Evolutionary conservation across 2,888 invertebrate species (phyloP).

Genomic region (Drosophila flavopinicola): DNA sequence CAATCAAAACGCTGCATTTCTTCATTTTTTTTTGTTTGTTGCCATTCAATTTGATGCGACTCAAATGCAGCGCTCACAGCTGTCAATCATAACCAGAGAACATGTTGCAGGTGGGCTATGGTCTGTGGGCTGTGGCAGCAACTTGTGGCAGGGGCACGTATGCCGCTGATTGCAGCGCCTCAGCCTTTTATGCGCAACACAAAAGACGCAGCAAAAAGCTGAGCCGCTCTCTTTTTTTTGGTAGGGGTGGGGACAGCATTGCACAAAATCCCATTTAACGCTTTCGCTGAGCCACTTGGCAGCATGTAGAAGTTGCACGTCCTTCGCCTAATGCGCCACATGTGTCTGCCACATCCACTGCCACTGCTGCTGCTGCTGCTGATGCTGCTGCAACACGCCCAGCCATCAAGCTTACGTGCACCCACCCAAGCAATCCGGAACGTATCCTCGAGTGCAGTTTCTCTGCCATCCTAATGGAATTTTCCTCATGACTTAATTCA

Average conservation of each 20-base stretch:
- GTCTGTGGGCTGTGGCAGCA: too few species aligned
- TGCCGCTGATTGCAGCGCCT: conserved; percentile 57
- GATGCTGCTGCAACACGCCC: conserved; percentile 53
- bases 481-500: conserved; percentile 84
- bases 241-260: conserved; percentile 34
- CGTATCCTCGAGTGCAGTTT: conserved; percentile 62
- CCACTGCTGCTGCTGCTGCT: conserved; percentile 32
- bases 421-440: conserved; percentile 33
- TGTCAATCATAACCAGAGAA: conserved; percentile 71
- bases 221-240: conserved; percentile 43
- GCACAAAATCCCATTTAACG: conserved; percentile 71
- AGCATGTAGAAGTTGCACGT: conserved; percentile 39
- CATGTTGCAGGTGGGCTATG: conserved; percentile 13
- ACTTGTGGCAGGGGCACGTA: conserved; percentile 1
- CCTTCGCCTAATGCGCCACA: conserved; percentile 59
- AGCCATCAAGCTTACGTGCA: conserved; percentile 19
- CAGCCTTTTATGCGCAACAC: conserved; percentile 42
- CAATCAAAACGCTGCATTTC: conserved; percentile 73
- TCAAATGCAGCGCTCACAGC: conserved; percentile 68
- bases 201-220: conserved; percentile 54
- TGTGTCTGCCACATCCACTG: too few species aligned
- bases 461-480: conserved; percentile 82
- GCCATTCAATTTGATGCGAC: conserved; percentile 63
- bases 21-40: too few species aligned
- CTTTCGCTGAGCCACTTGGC: conserved; percentile 47